These are phyloP conservation scores for Corythornis madagascariensis DNA, from an alignment of 2,113 vertebrate species.

Conservation along the genomic window DNA sequence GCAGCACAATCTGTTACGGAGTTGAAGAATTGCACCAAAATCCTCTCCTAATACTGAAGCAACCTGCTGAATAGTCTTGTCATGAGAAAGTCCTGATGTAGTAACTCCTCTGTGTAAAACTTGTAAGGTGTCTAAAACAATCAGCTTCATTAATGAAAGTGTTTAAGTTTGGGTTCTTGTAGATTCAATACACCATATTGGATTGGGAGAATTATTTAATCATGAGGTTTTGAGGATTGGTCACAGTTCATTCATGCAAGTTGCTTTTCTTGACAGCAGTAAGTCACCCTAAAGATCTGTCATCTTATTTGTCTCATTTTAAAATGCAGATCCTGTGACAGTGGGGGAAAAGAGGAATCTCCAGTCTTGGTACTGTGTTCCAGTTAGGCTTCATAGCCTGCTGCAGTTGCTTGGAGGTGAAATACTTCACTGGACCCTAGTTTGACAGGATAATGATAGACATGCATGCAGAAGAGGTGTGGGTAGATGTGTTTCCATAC, in stretches of 20 bases:
- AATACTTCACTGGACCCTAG: not conserved
- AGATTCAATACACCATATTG: not conserved
- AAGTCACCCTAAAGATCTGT: not conserved
- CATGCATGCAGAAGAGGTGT: not conserved
- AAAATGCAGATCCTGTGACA: not conserved
- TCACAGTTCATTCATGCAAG: not conserved
- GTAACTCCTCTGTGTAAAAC: not conserved
- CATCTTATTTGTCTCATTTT: not conserved
- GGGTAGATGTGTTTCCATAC: not conserved
- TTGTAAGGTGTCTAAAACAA: fast-evolving
- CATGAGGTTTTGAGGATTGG: not conserved
- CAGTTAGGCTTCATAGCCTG: not conserved
- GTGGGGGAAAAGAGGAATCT: not conserved
- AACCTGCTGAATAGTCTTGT: not conserved
- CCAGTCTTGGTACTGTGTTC: not conserved
- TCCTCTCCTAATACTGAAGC: not conserved
- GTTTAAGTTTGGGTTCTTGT: not conserved
- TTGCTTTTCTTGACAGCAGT: fast-evolving
- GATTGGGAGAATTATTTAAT: not conserved
- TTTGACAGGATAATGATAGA: not conserved
- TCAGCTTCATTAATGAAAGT: not conserved
- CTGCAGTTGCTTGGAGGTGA: not conserved
- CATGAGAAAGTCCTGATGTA: not conserved
- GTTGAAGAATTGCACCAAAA: not conserved
- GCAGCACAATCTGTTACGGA: not conserved